phyloP scores from a whole-genome alignment of 2,888 invertebrate species.

The Limnephilus rhombicus region DNA sequence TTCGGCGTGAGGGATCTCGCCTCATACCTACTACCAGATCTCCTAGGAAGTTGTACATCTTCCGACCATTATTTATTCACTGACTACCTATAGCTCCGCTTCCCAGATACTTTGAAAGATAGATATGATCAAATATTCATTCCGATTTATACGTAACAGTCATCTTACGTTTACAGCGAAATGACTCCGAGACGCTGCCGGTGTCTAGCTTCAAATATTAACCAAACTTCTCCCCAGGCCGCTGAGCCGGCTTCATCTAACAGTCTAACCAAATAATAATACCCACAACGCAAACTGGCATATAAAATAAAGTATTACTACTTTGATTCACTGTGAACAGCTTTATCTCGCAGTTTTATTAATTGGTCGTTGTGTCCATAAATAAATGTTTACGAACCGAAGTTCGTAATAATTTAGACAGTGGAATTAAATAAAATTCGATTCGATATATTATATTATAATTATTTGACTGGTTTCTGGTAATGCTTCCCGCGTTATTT shows the following conservation, averaged over 20 bases:
- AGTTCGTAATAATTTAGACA: constrained; percentile 2
- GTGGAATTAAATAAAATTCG: constrained; percentile 41
- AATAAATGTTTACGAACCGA: constrained; percentile 3
- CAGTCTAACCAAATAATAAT: constrained; percentile 3
- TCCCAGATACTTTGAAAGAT: constrained; percentile 61
- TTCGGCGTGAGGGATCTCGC: constrained; percentile 43
- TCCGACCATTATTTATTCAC: constrained; percentile 63
- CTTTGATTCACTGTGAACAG: constrained; percentile 9
- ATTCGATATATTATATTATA: background rate
- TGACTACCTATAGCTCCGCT: constrained; percentile 47
- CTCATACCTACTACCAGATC: background rate
- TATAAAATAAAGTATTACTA: background rate
- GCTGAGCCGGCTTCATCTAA: background rate
- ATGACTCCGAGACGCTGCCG: constrained; percentile 54
- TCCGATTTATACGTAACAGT: constrained; percentile 65
- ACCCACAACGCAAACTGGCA: background rate
- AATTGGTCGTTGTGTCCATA: background rate
- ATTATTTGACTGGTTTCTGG: background rate
- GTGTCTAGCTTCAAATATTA: constrained; percentile 5
- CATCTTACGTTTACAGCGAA: constrained; percentile 63
- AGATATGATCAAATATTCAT: constrained; percentile 65
- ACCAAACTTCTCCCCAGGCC: background rate
- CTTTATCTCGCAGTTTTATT: constrained; percentile 28
- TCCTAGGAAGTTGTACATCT: constrained; percentile 46
- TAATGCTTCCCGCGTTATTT: constrained; percentile 37